Base-by-base conservation (phyloP, 2,113 vertebrate species). In the Porphyrio hochstetteri region DNA sequence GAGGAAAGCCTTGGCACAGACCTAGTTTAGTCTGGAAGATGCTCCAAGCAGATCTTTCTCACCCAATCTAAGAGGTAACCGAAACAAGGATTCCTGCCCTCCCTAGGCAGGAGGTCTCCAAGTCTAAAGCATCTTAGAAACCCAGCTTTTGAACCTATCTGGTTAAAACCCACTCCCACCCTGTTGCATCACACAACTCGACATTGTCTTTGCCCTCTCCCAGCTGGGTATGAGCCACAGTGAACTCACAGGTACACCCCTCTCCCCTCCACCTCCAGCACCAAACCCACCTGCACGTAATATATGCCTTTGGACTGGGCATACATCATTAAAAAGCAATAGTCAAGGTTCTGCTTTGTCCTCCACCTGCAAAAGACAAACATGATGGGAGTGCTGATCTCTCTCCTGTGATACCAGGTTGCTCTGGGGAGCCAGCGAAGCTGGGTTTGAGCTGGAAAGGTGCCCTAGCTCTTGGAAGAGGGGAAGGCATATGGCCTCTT, bases 241-340 rank as follows among this genome's bases (percentile, higher is more conserved):
- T 4, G 67, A 90, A 60, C 48, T 27, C 61, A 17, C 20, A 64
- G 55, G 36, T 29, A 16, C 61, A n/a, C 50, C 20, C 80, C 35
- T 0, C n/a, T 57, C 38, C 60, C 29, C 60, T 48, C 44, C 6
- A 6, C 16, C 57, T 55, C 38, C 74, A n/a, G 60, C 64, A 57
- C 25, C 68, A 91, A 81, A 94, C 98, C 90, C 95, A 99, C 99
- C 98, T 99, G 99, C 59, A 99, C 98, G 3, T 99, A 99, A 98
- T 99, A 99, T 7, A 99, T 99, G 97, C 99, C 99, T 98, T 99
- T 99, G 95, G 99, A 98, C 97, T 99, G 99, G 17, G 99, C 99
- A 16, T 99, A 99, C 99, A 99, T 99, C 99, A 99, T 99, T 95
- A 99, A 98, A 98, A 99, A 99, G 95, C 99, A 99, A 97, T 99